Base-by-base conservation (phyloP, 2,888 invertebrate species). In the Meloe dianella region DNA sequence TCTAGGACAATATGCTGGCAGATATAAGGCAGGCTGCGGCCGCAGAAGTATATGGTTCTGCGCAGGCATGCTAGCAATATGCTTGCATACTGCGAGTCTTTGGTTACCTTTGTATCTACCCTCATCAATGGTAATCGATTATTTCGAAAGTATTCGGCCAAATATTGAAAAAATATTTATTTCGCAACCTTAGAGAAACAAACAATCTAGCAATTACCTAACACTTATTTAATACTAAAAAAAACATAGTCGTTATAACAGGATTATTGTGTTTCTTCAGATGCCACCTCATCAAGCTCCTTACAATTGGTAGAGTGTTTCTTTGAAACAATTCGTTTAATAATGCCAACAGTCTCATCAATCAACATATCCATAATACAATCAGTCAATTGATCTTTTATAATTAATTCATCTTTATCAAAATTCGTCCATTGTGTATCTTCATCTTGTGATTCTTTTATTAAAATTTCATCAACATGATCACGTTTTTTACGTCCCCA, bases 341-440 rank as follows among this genome's bases (percentile, higher is more conserved):
- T 76, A 67, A 79, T 76, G 64, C 76, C 72, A 38, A 76, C 77
- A 20, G 88, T 86, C 70, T 89, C 87, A 14, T 80, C 79, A 27
- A 90, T 75, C 63, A 88, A 79, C 70, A 85, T 82, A 69, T 86
- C 84, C 67, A 90, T 83, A 75, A 91, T 85, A 67, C 87, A 85
- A 70, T 88, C 86, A 0, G 90, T 86, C 20, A 88, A 79, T 74
- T 87, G 84, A 74, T 89, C 87, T 76, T 92, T 90, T 24, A 93
- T 89, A 41, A 88, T 86, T 22, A 87, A 83, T 79, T 92, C 92
- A 77, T 92, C 92, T 59, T 87, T 83, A 78, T 91, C 90, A 78
- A 91, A 92, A 78, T 90, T 90, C 1, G 89, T 89, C 92, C 93
- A 93, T 71, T 89, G 88, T 14, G 87, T 85, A 78, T 93, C 92